Conservation (phyloP, 2,113 vertebrate species). For the Hyperopisus bebe region DNA sequence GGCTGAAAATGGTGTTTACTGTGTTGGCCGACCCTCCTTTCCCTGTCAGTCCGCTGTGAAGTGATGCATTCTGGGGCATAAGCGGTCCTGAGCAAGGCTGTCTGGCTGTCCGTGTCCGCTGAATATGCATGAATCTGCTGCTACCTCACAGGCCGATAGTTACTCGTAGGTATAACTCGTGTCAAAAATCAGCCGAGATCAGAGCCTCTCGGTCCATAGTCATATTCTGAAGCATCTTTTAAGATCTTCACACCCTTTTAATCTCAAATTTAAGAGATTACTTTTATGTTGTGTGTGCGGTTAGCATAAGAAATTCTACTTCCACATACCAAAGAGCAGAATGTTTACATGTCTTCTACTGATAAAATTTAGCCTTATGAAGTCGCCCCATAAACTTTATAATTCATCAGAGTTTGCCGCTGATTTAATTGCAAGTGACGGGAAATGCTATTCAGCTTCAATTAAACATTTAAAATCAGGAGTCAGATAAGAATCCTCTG, state of each 20-base stretch:
- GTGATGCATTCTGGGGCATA: background rate
- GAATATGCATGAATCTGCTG: conserved; percentile 7
- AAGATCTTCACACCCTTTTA: background rate
- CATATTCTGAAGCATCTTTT: background rate
- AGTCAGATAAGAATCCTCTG: background rate
- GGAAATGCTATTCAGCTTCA: background rate
- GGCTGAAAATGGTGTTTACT: background rate
- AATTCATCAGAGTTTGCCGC: background rate
- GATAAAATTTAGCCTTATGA: background rate
- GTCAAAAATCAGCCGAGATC: background rate
- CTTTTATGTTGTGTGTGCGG: background rate
- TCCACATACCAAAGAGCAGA: background rate
- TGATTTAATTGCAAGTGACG: background rate
- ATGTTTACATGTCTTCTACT: background rate
- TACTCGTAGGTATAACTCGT: background rate
- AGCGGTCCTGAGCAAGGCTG: background rate
- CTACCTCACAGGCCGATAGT: background rate
- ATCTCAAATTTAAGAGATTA: background rate
- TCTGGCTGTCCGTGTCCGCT: background rate
- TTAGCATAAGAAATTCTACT: background rate
- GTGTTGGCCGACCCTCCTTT: background rate
- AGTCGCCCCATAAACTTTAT: background rate
- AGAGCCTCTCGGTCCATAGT: background rate
- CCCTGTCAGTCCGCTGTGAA: background rate
- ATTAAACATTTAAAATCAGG: background rate